Conservation (phyloP, 2,888 invertebrate species). For the Catonia carolina region DNA sequence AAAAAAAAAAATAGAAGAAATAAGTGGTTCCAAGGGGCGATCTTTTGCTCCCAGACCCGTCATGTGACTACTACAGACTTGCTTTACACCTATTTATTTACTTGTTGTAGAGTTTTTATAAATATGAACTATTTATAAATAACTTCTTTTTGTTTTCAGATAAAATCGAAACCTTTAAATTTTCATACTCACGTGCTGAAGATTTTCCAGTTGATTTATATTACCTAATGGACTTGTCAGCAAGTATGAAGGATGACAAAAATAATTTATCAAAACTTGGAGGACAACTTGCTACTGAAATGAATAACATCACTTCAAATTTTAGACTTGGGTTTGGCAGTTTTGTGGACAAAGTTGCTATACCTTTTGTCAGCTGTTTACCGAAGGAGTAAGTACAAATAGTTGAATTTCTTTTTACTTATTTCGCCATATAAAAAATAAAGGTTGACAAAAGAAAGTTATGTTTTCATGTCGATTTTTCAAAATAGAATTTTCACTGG, state of each 20-base stretch:
- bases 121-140: no score
- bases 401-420: slow-evolving; percentile 16
- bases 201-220: slow-evolving; percentile 99
- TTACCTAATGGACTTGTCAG: slow-evolving; percentile 98
- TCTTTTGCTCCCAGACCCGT: no score
- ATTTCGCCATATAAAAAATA: slow-evolving; percentile 15
- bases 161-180: slow-evolving; percentile 64
- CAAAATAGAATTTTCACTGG: no score
- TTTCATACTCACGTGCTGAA: slow-evolving; percentile 76
- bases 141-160: slow-evolving; percentile 50
- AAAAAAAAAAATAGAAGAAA: no score
- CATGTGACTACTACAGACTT: no score
- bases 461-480: no score
- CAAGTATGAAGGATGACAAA: slow-evolving; percentile 98
- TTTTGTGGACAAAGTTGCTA: slow-evolving; percentile 93
- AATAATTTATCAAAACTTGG: slow-evolving; percentile 84
- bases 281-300: slow-evolving; percentile 69
- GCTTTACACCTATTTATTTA: no score
- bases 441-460: no score
- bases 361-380: slow-evolving; percentile 93
- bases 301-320: slow-evolving; percentile 87
- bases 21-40: no score
- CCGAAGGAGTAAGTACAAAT: slow-evolving; percentile 70
- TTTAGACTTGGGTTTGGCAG: slow-evolving; percentile 91
- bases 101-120: no score